Percentiles rank a stretch among this genome's conserved stretches.
Conservation (phyloP, 2,113 vertebrate species). For the Scytalopus superciliaris region DNA sequence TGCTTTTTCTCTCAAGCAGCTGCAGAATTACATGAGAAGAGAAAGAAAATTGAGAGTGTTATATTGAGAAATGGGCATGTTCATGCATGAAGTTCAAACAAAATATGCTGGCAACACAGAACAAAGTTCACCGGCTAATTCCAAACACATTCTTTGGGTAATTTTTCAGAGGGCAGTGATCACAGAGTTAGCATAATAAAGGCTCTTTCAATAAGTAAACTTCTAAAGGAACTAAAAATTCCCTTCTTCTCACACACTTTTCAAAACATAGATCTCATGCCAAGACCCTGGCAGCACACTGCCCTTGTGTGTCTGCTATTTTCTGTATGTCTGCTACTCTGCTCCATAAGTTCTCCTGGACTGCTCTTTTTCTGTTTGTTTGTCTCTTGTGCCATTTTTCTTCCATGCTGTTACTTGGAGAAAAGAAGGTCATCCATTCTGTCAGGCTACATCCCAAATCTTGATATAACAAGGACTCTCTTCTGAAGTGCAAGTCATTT, state of each 20-base stretch:
- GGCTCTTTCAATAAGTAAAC: slow-evolving; percentile 11
- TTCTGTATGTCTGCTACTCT: neutral
- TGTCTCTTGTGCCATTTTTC: neutral
- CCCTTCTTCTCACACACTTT: neutral
- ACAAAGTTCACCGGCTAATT: slow-evolving; percentile 32
- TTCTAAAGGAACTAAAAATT: neutral
- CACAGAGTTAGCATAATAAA: slow-evolving; percentile 23
- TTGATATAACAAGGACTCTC: neutral
- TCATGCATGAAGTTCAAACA: slow-evolving; percentile 55
- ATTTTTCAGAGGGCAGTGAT: slow-evolving; percentile 41
- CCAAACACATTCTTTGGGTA: slow-evolving; percentile 12
- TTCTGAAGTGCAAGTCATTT: neutral
- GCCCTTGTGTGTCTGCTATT: neutral
- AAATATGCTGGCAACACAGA: slow-evolving; percentile 23
- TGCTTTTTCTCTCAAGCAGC: neutral
- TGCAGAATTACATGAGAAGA: neutral
- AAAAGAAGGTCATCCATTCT: neutral
- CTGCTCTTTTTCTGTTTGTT: neutral
- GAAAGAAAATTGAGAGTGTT: neutral
- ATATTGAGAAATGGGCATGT: slow-evolving; percentile 36
- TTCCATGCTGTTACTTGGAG: neutral
- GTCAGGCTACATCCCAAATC: neutral
- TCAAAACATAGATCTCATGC: neutral
- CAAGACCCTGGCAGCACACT: neutral
- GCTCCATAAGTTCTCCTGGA: neutral